Percentiles rank a stretch among this genome's conserved stretches.
These are phyloP conservation scores for Cosmia pyralina DNA, from an alignment of 2,888 invertebrate genomes.

Conservation along the genomic window DNA sequence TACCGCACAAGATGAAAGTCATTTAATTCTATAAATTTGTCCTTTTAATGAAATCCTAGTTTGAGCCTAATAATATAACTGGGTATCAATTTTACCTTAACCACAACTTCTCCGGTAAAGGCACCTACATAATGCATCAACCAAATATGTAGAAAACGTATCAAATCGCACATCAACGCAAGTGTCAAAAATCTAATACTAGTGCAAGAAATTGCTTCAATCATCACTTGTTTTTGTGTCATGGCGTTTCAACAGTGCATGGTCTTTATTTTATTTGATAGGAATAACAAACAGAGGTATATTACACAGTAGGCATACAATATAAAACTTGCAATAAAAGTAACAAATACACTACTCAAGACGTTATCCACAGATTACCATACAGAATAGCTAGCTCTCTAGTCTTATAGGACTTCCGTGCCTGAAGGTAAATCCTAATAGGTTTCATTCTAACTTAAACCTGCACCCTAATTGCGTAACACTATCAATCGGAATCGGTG, in stretches of 20 bases:
- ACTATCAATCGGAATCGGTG: too few species aligned
- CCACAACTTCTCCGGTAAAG: too few species aligned
- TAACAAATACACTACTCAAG: too few species aligned
- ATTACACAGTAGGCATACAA: too few species aligned
- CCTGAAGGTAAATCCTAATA: conserved; percentile 41
- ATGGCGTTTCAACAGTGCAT: conserved; percentile 27
- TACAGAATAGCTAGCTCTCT: too few species aligned
- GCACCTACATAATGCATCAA: neutral
- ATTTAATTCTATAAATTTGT: neutral
- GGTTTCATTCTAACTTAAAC: neutral
- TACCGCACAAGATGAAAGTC: neutral
- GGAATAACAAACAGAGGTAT: too few species aligned
- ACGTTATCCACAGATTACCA: too few species aligned
- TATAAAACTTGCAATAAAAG: too few species aligned
- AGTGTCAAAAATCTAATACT: conserved; percentile 18
- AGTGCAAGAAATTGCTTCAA: conserved; percentile 17
- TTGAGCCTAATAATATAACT: neutral
- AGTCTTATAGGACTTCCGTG: conserved; percentile 42
- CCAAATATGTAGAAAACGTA: neutral
- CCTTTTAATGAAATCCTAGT: neutral
- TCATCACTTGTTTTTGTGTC: conserved; percentile 22
- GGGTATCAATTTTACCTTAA: too few species aligned
- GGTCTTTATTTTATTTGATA: too few species aligned
- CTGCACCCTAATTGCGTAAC: too few species aligned
- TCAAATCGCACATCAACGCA: conserved; percentile 8